Percentiles rank a stretch among this genome's conserved stretches.
These are phyloP conservation scores for Clistopyga incitator DNA, from an alignment of 2,888 invertebrate genomes.

Conservation along the genomic window DNA sequence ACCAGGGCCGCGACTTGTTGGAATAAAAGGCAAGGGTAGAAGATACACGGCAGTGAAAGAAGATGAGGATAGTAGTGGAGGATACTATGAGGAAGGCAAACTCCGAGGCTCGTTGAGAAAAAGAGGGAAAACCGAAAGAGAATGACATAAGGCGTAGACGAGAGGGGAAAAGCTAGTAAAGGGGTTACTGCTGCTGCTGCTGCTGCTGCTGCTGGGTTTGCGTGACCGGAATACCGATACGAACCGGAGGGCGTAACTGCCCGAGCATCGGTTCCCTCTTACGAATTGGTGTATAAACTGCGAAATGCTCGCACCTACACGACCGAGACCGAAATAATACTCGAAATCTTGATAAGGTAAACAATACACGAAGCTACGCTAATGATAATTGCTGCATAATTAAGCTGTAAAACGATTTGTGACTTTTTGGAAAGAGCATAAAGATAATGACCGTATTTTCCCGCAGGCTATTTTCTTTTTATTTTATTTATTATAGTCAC, in stretches of 20 bases:
- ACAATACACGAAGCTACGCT: constrained; percentile 17
- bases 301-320: constrained; percentile 56
- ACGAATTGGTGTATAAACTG: constrained; percentile 71
- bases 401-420: background rate
- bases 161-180: constrained; percentile 61
- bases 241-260: constrained; percentile 38
- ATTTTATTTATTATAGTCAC: no score
- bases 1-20: constrained; percentile 20
- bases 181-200: constrained; percentile 49
- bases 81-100: constrained; percentile 42
- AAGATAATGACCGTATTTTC: no score
- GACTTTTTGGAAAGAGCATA: no score
- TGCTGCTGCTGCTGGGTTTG: constrained; percentile 23
- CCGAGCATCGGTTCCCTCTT: constrained; percentile 70
- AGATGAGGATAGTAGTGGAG: constrained; percentile 2
- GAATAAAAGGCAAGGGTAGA: constrained; percentile 31
- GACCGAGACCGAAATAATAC: constrained; percentile 32
- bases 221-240: constrained; percentile 71
- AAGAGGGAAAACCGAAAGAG: constrained; percentile 40
- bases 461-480: no score
- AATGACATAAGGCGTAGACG: constrained; percentile 24
- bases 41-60: constrained; percentile 22
- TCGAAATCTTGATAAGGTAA: constrained; percentile 25
- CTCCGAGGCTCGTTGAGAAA: constrained; percentile 9
- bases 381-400: constrained; percentile 1